These are phyloP conservation scores for Echinops telfairi DNA, from an alignment of 2,113 vertebrate species.

Conservation along the genomic window DNA sequence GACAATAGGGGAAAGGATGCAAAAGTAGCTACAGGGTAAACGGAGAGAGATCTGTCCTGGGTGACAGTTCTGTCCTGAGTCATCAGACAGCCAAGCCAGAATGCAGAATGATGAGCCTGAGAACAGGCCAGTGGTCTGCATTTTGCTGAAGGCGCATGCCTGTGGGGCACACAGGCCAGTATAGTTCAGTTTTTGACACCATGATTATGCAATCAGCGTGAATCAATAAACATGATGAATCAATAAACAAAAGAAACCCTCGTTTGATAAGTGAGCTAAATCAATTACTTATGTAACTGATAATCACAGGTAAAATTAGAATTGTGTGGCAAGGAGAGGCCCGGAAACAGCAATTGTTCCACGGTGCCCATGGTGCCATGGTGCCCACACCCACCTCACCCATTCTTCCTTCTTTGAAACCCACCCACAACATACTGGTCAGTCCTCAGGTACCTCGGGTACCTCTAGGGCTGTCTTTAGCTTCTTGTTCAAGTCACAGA, in stretches of 20 bases:
- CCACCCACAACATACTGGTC: not conserved
- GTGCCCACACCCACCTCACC: fast-evolving
- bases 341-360: not conserved
- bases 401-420: not conserved
- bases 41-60: not conserved
- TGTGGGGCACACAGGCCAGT: not conserved
- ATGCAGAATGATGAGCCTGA: not conserved
- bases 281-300: not conserved
- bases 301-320: not conserved
- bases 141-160: not conserved
- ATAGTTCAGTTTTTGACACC: constrained; percentile 26
- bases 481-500: not conserved
- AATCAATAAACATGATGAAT: not conserved
- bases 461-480: not conserved
- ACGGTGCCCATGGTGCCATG: no score
- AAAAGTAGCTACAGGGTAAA: not conserved
- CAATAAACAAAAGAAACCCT: not conserved
- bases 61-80: not conserved
- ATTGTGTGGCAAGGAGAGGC: not conserved
- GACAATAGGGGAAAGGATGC: not conserved
- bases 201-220: not conserved
- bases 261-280: not conserved
- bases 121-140: not conserved
- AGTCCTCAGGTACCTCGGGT: not conserved
- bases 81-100: not conserved